A percentile compares a stretch with the other conserved stretches of the same genome.
These are phyloP conservation scores for Carterocephalus palaemon DNA, from an alignment of 2,888 invertebrate species.

Conservation along the genomic window DNA sequence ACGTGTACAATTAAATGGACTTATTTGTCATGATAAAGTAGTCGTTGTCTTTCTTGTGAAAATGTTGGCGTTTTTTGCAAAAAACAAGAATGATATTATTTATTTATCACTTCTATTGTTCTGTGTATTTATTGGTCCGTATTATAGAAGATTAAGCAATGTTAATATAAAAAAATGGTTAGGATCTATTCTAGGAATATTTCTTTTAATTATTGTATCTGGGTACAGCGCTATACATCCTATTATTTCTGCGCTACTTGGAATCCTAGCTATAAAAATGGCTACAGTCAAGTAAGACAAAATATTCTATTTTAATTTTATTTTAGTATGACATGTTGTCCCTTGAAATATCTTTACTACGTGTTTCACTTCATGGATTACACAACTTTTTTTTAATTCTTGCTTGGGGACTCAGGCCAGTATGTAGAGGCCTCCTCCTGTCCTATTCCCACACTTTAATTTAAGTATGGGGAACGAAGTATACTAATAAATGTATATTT, in stretches of 20 bases:
- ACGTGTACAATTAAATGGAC: no score
- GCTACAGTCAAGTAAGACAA: slow-evolving; percentile 56
- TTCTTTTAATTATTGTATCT: slow-evolving; percentile 60
- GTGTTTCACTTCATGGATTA: no score
- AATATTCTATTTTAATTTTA: slow-evolving; percentile 3
- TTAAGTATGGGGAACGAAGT: no score
- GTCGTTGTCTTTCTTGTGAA: no score
- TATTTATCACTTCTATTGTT: slow-evolving; percentile 83
- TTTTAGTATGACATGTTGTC: no score
- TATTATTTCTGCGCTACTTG: slow-evolving; percentile 55
- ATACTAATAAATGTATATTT: slow-evolving; percentile 7
- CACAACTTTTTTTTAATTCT: no score
- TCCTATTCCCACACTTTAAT: no score
- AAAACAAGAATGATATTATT: slow-evolving; percentile 86
- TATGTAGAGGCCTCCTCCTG: no score
- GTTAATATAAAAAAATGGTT: slow-evolving; percentile 73
- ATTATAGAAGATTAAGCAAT: slow-evolving; percentile 75
- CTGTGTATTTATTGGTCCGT: slow-evolving; percentile 84
- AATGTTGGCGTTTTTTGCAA: slow-evolving; percentile 65
- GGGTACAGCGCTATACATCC: slow-evolving; percentile 64
- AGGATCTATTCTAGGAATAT: slow-evolving; percentile 66
- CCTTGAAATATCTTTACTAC: no score
- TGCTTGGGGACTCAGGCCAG: no score
- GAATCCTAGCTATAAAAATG: slow-evolving; percentile 59
- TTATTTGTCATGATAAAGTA: no score